Evolutionary conservation across 2,797 vertebrate genomes (phyloP), one percentile per base, ranked within the genome.

Genomic region (Hirundo rustica): DNA sequence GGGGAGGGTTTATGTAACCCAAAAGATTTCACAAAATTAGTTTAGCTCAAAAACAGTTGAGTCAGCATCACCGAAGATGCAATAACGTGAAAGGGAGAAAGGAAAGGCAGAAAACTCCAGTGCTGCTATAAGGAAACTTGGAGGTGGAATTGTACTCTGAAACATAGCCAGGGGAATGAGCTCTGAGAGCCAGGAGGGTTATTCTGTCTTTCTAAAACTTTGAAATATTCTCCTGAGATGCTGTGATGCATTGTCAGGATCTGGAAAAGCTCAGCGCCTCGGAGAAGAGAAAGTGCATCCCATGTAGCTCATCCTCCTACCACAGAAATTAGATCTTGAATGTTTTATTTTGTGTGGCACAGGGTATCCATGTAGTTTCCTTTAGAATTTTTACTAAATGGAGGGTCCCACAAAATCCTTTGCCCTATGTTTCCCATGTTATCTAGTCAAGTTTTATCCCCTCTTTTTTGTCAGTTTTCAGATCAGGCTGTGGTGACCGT

Each of bases 21-120:
- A 71, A 29, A 92, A 83, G 40, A 71, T 71, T 72, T 88, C 50
- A 77, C 54, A 77, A 68, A 83, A 89, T 89, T 64, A 89, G 19
- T 88, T 95, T 80, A 92, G 54, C 5, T 1, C 66, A 89, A 73
- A 92, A 96, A 66, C 22, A n/a, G 75, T 94, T 95, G 94, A 91
- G 89, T 94, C 93, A 92, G 82, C 93, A 83, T 67, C 89, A 34
- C 57, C 3, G 2, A 89, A 88, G 72, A 75, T 91, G 76, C 65
- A 93, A 42, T 89, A 92, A 71, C 79, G 55, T 88, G 85, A 96
- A 47, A 85, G 38, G 68, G 38, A 80, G 68, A 88, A 65, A 8
- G 18, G 20, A 71, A 80, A 92, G 61, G n/a, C 45, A 80, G 53
- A 80, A 85, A 40, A 50, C 23, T 91, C 87, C 42, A 74, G 25